Evolutionary conservation across 2,113 vertebrate genomes (phyloP).

Genomic region (Mirounga angustirostris): DNA sequence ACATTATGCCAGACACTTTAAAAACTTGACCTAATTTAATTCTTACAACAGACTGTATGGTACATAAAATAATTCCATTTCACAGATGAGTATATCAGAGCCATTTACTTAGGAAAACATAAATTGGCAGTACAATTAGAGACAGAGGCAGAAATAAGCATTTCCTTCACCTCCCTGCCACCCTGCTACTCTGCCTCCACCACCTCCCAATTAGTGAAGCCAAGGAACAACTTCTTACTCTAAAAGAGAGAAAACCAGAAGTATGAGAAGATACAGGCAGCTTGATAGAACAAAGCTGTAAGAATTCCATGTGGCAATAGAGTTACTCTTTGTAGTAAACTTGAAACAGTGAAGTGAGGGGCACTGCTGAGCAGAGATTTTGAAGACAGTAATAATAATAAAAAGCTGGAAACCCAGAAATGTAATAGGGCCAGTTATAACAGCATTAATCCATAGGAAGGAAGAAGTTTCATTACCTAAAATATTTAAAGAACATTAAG

Average conservation of each 20-base stretch:
- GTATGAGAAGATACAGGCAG: not conserved
- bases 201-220: not conserved
- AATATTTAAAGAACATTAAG: not conserved
- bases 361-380: not conserved
- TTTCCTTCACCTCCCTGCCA: not conserved
- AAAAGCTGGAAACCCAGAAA: not conserved
- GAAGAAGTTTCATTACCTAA: not conserved
- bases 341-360: not conserved
- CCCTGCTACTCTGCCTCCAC: too few species aligned
- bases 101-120: not conserved
- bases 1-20: not conserved
- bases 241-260: constrained; percentile 16
- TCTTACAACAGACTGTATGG: not conserved
- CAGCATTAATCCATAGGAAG: not conserved
- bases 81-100: not conserved
- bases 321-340: constrained; percentile 39
- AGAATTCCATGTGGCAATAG: constrained; percentile 15
- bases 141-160: not conserved
- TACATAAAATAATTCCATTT: not conserved
- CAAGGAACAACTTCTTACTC: not conserved
- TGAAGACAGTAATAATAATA: not conserved
- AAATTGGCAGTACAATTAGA: not conserved
- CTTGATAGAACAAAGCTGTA: not conserved
- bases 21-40: not conserved
- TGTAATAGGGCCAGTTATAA: not conserved